A percentile compares a stretch with the other conserved stretches of the same genome.
Conservation (phyloP, 2,113 vertebrate genomes). For the Saimiri boliviensis region DNA sequence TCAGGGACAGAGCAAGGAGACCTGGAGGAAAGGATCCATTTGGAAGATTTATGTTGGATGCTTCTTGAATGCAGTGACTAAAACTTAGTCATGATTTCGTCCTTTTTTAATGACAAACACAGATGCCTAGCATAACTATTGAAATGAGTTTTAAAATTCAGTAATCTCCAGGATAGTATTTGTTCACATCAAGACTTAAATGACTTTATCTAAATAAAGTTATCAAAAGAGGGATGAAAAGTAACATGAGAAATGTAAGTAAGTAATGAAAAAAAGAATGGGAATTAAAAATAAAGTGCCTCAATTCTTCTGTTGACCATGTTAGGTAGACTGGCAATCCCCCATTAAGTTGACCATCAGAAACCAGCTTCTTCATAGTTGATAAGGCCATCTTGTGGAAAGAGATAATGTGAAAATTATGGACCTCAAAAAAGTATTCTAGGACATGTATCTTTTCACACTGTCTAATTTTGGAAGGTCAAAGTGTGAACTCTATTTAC, state of each 20-base stretch:
- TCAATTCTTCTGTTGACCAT: neutral
- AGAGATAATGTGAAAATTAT: rapidly evolving
- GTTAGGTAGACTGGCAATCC: neutral
- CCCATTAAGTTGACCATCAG: neutral
- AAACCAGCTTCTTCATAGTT: rapidly evolving
- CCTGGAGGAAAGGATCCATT: neutral
- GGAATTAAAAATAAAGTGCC: rapidly evolving
- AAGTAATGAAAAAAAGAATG: neutral
- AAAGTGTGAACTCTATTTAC: neutral
- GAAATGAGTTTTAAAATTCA: neutral
- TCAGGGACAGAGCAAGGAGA: neutral
- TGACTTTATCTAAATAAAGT: neutral
- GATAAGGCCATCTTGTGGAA: neutral
- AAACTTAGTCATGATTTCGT: neutral
- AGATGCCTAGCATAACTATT: neutral
- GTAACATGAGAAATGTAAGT: neutral
- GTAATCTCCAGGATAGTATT: neutral
- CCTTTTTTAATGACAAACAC: neutral
- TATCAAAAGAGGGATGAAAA: neutral
- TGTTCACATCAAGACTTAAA: neutral
- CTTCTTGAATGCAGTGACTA: neutral
- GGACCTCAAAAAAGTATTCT: neutral
- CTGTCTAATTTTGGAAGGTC: neutral
- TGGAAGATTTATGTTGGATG: neutral
- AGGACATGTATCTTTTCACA: neutral